Percentiles rank a stretch among this genome's conserved stretches.
Evolutionary conservation across 1,140 invertebrate genomes (phyloP).

Genomic region (Myzus persicae): DNA sequence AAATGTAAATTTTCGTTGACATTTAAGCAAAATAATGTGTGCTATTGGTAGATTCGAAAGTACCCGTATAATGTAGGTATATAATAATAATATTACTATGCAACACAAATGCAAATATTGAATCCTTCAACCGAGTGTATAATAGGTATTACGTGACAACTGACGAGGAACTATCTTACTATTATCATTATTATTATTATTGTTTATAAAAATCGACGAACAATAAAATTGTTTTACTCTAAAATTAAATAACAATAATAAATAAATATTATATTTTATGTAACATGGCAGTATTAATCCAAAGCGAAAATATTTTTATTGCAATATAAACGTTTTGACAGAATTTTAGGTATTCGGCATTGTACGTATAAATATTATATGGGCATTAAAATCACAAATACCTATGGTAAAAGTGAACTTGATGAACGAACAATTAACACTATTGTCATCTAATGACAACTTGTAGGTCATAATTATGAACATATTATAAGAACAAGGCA

Average conservation of each 20-base stretch:
- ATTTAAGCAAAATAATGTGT: constrained; percentile 19
- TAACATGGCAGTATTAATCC: neutral
- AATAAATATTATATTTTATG: neutral
- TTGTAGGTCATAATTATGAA: neutral
- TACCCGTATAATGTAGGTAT: neutral
- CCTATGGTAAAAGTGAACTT: neutral
- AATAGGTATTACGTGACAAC: neutral
- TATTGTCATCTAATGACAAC: neutral
- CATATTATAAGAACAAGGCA: neutral
- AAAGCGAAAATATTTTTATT: neutral
- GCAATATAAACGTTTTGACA: neutral
- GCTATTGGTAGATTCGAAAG: neutral
- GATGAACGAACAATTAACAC: neutral
- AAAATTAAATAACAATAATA: neutral
- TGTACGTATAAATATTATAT: neutral
- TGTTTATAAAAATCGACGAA: neutral
- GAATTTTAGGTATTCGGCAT: neutral
- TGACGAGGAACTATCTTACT: neutral
- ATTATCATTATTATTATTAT: neutral
- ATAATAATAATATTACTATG: neutral
- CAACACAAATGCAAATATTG: neutral
- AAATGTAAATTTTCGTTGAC: constrained; percentile 17
- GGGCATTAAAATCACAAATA: neutral
- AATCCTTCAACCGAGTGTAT: neutral
- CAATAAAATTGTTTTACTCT: neutral